These are phyloP conservation scores for Drosophila macrospina DNA, from an alignment of 2,888 invertebrate species.

Conservation along the genomic window DNA sequence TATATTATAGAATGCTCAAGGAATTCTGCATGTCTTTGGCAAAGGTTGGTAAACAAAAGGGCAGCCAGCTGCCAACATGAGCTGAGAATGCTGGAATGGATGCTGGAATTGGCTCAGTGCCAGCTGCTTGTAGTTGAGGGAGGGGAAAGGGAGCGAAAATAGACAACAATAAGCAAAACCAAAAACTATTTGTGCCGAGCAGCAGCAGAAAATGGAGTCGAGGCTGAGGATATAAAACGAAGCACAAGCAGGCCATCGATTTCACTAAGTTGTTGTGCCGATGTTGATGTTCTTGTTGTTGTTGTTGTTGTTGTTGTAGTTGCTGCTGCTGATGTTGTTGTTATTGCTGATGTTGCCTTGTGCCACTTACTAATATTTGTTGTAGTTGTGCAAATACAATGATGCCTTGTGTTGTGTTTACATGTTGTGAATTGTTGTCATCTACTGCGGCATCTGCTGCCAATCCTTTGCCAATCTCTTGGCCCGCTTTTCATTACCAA, in stretches of 20 bases:
- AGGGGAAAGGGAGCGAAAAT: background rate
- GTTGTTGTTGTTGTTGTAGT: slow-evolving; percentile 21
- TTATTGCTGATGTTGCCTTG: slow-evolving; percentile 62
- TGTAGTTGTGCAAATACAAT: slow-evolving; percentile 62
- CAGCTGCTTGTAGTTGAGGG: slow-evolving; percentile 56
- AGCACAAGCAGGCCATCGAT: slow-evolving; percentile 60
- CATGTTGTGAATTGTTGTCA: slow-evolving; percentile 81
- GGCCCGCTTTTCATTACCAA: slow-evolving; percentile 76
- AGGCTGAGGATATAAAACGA: slow-evolving; percentile 20
- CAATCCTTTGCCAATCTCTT: slow-evolving; percentile 54
- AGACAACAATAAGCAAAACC: slow-evolving; percentile 65
- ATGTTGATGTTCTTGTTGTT: slow-evolving; percentile 18
- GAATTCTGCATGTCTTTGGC: slow-evolving; percentile 54
- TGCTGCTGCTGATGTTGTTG: slow-evolving; percentile 25
- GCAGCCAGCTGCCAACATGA: slow-evolving; percentile 38
- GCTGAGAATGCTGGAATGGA: slow-evolving; percentile 22
- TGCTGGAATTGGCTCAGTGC: slow-evolving; percentile 64
- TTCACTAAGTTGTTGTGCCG: slow-evolving; percentile 35
- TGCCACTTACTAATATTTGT: slow-evolving; percentile 66
- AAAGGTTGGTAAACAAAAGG: slow-evolving; percentile 69
- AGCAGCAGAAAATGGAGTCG: slow-evolving; percentile 56
- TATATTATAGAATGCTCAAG: slow-evolving; percentile 10
- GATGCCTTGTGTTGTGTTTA: slow-evolving; percentile 65
- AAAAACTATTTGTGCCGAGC: slow-evolving; percentile 76
- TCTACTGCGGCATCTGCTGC: slow-evolving; percentile 58